Evolutionary conservation across 2,888 invertebrate genomes (phyloP).

Genomic region (Napeogenes sylphis): DNA sequence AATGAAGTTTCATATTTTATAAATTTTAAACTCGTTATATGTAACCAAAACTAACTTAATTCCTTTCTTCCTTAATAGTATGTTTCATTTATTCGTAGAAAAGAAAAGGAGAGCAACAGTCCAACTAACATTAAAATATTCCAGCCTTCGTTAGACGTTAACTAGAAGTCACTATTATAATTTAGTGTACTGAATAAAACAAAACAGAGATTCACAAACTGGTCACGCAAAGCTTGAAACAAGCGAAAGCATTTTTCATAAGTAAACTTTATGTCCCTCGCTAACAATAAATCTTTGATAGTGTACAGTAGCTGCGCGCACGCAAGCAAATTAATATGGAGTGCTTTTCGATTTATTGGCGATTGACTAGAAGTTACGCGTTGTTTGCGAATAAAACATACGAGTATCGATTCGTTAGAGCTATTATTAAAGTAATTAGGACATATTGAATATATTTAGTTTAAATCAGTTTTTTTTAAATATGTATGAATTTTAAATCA

Average conservation of each 20-base stretch:
- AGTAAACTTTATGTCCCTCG: slow-evolving; percentile 56
- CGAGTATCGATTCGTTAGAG: slow-evolving; percentile 18
- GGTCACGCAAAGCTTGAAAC: slow-evolving; percentile 42
- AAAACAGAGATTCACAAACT: slow-evolving; percentile 9
- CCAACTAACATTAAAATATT: neutral
- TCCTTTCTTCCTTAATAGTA: no score
- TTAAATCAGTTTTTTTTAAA: no score
- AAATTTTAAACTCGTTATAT: no score
- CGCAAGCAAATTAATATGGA: slow-evolving; percentile 72
- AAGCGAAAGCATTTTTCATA: slow-evolving; percentile 57
- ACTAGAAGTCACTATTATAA: slow-evolving; percentile 3
- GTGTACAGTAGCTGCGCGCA: slow-evolving; percentile 62
- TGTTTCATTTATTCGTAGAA: no score
- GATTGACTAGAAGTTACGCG: slow-evolving; percentile 41
- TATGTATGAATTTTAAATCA: no score
- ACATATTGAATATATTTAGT: no score
- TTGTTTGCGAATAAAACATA: slow-evolving; percentile 33
- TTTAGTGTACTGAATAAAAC: slow-evolving; percentile 1
- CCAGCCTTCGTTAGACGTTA: neutral
- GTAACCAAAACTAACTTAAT: no score
- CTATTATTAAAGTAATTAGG: neutral
- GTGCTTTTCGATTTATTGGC: slow-evolving; percentile 64
- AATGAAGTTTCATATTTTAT: no score
- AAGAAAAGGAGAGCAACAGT: no score
- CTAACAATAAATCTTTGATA: slow-evolving; percentile 54